Conservation (phyloP, 2,113 vertebrate species). For the Galbula dea region DNA sequence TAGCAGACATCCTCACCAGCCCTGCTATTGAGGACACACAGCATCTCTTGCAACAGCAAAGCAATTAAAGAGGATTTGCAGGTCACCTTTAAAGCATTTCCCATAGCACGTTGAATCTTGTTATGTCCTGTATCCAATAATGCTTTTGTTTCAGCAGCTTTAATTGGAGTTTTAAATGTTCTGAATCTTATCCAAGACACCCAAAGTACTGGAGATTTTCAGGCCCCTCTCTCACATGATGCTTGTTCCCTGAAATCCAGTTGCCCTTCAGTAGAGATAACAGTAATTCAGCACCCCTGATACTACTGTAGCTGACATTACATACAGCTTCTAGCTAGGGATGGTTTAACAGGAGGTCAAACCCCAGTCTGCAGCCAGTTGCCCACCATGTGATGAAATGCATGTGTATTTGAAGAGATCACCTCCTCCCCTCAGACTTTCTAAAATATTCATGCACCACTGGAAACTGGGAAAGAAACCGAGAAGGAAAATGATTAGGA, state of each 20-base stretch:
- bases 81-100: slow-evolving; percentile 65
- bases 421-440: neutral
- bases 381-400: neutral
- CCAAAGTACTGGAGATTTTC: neutral
- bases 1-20: slow-evolving; percentile 13
- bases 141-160: slow-evolving; percentile 31
- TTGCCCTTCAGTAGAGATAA: neutral
- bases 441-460: neutral
- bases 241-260: neutral
- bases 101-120: slow-evolving; percentile 57
- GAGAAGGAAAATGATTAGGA: neutral
- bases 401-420: neutral
- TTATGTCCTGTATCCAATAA: slow-evolving; percentile 14
- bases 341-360: neutral
- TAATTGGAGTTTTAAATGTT: slow-evolving; percentile 48
- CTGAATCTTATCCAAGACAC: slow-evolving; percentile 19
- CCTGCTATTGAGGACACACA: slow-evolving; percentile 26
- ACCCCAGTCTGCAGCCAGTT: neutral
- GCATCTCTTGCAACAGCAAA: slow-evolving; percentile 33
- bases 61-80: slow-evolving; percentile 63
- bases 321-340: neutral
- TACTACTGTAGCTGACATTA: fast-evolving
- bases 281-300: neutral
- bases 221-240: neutral
- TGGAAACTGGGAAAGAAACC: neutral